phyloP scores from a whole-genome alignment of 2,797 vertebrate species.

The Coccyzus lansbergi region DNA sequence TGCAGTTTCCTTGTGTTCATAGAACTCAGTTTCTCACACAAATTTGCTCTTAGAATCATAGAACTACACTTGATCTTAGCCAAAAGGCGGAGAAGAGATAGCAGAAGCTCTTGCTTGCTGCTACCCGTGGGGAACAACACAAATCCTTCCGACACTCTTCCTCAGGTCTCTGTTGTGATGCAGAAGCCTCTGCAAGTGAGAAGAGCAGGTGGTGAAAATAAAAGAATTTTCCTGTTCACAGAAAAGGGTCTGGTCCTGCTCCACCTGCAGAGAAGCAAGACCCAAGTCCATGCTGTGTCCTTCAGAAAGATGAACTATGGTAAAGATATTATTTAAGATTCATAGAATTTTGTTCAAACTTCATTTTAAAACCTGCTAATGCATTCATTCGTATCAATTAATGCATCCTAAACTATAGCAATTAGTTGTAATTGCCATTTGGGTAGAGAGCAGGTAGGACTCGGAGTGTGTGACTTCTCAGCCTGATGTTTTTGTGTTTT shows the following conservation, averaged over 20 bases:
- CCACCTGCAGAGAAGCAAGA: not conserved
- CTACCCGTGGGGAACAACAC: not conserved
- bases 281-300: accelerated
- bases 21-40: not conserved
- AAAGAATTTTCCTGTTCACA: not conserved
- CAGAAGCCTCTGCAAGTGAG: not conserved
- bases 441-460: not conserved
- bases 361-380: not conserved
- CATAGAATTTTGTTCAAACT: not conserved
- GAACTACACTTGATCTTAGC: too few relatives aligned
- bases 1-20: not conserved
- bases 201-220: not conserved
- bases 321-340: not conserved
- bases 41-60: too few relatives aligned
- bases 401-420: not conserved
- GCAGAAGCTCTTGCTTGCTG: not conserved
- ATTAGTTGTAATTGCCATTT: conserved; percentile 3
- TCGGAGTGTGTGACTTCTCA: not conserved
- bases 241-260: not conserved
- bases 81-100: too few relatives aligned
- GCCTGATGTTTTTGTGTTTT: not conserved
- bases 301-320: accelerated
- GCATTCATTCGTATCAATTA: not conserved
- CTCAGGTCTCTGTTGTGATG: not conserved
- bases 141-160: not conserved